Conservation (phyloP, 2,113 vertebrate genomes). For the Herpetotheres cachinnans region DNA sequence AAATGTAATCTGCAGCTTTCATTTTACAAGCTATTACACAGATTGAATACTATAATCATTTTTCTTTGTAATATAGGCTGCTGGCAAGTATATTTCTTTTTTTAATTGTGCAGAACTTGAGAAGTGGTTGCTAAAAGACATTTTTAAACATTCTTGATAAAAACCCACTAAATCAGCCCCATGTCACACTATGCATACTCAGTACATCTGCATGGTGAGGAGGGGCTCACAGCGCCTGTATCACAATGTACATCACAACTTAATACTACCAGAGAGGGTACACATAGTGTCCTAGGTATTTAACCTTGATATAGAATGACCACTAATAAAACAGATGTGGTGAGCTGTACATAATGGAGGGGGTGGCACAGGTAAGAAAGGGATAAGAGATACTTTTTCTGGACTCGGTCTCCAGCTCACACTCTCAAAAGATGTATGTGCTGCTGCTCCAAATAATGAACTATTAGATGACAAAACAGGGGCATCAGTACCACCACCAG, state of each 20-base stretch:
- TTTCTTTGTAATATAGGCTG: background rate
- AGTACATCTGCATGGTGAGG: background rate
- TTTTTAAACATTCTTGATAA: background rate
- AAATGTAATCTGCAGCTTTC: background rate
- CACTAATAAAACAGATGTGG: background rate
- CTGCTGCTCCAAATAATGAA: background rate
- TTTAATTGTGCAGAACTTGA: background rate
- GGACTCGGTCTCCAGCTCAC: background rate
- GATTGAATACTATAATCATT: background rate
- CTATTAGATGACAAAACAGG: background rate
- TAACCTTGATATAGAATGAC: background rate
- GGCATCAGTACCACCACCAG: background rate
- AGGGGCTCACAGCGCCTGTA: background rate
- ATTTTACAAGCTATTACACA: background rate
- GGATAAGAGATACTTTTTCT: background rate
- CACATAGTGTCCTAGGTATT: background rate
- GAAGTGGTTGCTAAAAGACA: background rate
- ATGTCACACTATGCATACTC: background rate
- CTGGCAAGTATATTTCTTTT: background rate
- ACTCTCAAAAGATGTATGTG: background rate
- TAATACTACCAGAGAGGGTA: background rate
- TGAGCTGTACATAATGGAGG: background rate
- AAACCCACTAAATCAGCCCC: background rate
- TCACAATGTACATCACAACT: background rate
- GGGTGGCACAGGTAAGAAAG: background rate